Evolutionary conservation across 2,113 vertebrate genomes (phyloP), one percentile per base, ranked within the genome.

Genomic region (Ophthalmolycus amberensis): DNA sequence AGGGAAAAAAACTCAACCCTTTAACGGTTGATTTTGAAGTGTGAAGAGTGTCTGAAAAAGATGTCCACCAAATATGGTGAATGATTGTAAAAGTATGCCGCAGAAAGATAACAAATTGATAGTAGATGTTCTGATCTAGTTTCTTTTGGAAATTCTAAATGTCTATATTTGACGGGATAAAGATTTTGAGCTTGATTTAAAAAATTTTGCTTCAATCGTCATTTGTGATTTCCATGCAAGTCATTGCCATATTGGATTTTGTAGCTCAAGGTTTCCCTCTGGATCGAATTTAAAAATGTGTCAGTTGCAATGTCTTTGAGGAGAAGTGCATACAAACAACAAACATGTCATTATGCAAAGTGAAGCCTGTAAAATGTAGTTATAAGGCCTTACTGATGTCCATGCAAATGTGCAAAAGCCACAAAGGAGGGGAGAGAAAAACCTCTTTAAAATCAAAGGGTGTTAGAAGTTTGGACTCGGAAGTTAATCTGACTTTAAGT

Each of bases 401-500:
- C 38, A 60, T 56, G 58, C 34, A 74, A 87, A 87, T 85, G 75
- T 67, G 50, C 69, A 83, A 87, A 71, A 79, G 82, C 75, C 54
- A 40, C 75, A 67, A 62, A 54, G 73, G 68, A n/a, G 6, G 27
- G n/a, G 18, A 32, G 29, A 60, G 40, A 72, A 71, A 70, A 82
- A 22, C 27, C 65, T 63, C 50, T 76, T 81, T 73, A 54, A 90
- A 87, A 89, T 88, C 66, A 83, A 80, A 88, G 79, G 18, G 11
- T 75, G 82, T 85, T 78, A 71, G 79, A 84, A 59, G 85, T 87
- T 91, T 89, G 79, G 71, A 82, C 48, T 85, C 56, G 71, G 85
- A 85, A 85, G 86, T 90, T 94, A 90, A 89, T 94, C 87, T 91
- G 78, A 72, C 80, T 83, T 65, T 87, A 87, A 89, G 89, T 84